Evolutionary conservation across 2,888 invertebrate species (phyloP).

Genomic region (Sepiola atlantica): DNA sequence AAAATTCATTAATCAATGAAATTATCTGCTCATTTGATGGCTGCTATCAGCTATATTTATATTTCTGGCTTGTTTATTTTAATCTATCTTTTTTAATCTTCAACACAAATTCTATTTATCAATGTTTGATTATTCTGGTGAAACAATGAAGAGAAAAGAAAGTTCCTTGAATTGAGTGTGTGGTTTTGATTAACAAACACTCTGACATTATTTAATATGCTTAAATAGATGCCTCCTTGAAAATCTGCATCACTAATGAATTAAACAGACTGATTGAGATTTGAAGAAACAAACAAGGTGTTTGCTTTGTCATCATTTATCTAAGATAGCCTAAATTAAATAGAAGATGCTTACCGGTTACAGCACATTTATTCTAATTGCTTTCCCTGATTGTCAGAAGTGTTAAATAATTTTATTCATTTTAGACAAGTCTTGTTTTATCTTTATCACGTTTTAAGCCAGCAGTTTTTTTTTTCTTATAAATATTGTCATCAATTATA

Average conservation of each 20-base stretch:
- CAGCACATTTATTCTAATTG: background rate
- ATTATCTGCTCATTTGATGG: conserved; percentile 32
- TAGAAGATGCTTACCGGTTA: background rate
- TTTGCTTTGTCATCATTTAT: conserved; percentile 20
- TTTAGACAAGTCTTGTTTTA: background rate
- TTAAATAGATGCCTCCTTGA: conserved; percentile 18
- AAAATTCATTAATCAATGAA: conserved; percentile 32
- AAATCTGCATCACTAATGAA: background rate
- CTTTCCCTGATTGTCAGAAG: background rate
- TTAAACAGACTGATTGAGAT: background rate
- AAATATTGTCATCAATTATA: background rate
- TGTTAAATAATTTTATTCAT: background rate
- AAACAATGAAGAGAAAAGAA: background rate
- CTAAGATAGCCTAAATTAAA: conserved; percentile 32
- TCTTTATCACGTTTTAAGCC: background rate
- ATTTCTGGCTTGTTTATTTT: background rate
- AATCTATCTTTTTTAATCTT: background rate
- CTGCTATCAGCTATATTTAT: background rate
- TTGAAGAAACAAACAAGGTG: conserved; percentile 15
- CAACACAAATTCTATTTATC: conserved; percentile 5
- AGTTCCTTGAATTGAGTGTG: background rate
- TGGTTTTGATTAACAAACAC: conserved; percentile 11
- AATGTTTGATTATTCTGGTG: background rate
- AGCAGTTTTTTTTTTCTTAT: background rate
- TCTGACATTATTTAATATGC: conserved; percentile 19